Conservation (phyloP, 2,113 vertebrate species). For the Nerophis lumbriciformis region DNA sequence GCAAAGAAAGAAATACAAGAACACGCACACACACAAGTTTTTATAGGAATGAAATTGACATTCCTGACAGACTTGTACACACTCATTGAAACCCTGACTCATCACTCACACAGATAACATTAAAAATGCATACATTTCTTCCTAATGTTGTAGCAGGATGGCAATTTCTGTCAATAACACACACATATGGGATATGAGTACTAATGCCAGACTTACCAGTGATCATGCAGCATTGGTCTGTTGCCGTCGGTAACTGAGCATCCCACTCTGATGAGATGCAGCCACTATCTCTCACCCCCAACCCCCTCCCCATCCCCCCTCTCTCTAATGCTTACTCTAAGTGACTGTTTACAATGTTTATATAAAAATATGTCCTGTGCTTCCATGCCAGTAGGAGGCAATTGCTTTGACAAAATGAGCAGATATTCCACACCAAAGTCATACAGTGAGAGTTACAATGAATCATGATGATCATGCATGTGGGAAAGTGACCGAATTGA, state of each 20-base stretch:
- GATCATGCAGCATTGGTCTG: slow-evolving; percentile 45
- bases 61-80: too few species aligned
- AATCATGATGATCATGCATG: background rate
- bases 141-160: too few species aligned
- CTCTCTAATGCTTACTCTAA: background rate
- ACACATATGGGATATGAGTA: slow-evolving; percentile 23
- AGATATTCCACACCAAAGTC: too few species aligned
- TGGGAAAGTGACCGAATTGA: background rate
- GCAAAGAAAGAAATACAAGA: too few species aligned
- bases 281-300: slow-evolving; percentile 1
- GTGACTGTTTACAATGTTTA: slow-evolving; percentile 1
- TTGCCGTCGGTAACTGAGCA: slow-evolving; percentile 51
- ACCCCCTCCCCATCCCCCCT: background rate
- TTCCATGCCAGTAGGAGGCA: too few species aligned
- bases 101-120: too few species aligned
- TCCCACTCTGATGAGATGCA: slow-evolving; percentile 25
- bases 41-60: too few species aligned
- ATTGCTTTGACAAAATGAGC: too few species aligned
- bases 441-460: too few species aligned
- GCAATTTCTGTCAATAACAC: slow-evolving; percentile 3
- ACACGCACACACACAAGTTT: too few species aligned
- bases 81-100: too few species aligned
- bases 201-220: slow-evolving; percentile 52
- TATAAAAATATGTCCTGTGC: background rate
- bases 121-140: too few species aligned